phyloP scores from a whole-genome alignment of 2,888 invertebrate genomes.

The Odontocerum albicorne region DNA sequence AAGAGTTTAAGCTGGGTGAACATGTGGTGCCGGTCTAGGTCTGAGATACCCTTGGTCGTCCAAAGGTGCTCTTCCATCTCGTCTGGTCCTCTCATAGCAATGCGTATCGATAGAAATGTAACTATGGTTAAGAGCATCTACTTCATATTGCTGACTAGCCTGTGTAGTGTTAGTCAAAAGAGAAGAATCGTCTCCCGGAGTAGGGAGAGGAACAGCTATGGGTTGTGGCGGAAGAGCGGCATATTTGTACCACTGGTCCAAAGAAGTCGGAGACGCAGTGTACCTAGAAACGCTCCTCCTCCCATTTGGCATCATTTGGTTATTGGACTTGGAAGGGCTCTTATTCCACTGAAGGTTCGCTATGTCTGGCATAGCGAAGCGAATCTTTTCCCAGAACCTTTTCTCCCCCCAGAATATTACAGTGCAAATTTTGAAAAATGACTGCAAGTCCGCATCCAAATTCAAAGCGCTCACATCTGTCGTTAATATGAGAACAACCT shows the following conservation, averaged over 20 bases:
- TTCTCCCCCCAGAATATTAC: slow-evolving; percentile 80
- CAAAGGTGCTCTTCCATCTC: slow-evolving; percentile 52
- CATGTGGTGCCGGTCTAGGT: slow-evolving; percentile 46
- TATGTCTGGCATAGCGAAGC: slow-evolving; percentile 79
- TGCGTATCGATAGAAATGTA: slow-evolving; percentile 67
- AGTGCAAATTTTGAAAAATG: slow-evolving; percentile 69
- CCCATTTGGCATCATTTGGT: slow-evolving; percentile 56
- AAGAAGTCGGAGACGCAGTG: slow-evolving; percentile 72
- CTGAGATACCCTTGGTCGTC: slow-evolving; percentile 59
- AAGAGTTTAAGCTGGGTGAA: slow-evolving; percentile 15
- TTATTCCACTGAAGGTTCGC: slow-evolving; percentile 65
- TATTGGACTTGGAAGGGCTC: slow-evolving; percentile 53
- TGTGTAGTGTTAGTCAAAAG: slow-evolving; percentile 63
- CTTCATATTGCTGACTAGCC: slow-evolving; percentile 66
- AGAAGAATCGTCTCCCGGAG: slow-evolving; percentile 62
- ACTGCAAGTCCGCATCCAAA: slow-evolving; percentile 75
- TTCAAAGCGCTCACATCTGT: slow-evolving; percentile 71
- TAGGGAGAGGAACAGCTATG: slow-evolving; percentile 41
- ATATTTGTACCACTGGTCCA: slow-evolving; percentile 72
- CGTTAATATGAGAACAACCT: slow-evolving; percentile 58
- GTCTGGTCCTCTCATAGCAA: slow-evolving; percentile 56
- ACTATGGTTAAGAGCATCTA: slow-evolving; percentile 66
- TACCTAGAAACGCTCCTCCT: slow-evolving; percentile 65
- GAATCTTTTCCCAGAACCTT: slow-evolving; percentile 87
- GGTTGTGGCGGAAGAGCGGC: slow-evolving; percentile 57